Evolutionary conservation across 2,797 vertebrate genomes (phyloP).

Genomic region (Sebastes iracundus): DNA sequence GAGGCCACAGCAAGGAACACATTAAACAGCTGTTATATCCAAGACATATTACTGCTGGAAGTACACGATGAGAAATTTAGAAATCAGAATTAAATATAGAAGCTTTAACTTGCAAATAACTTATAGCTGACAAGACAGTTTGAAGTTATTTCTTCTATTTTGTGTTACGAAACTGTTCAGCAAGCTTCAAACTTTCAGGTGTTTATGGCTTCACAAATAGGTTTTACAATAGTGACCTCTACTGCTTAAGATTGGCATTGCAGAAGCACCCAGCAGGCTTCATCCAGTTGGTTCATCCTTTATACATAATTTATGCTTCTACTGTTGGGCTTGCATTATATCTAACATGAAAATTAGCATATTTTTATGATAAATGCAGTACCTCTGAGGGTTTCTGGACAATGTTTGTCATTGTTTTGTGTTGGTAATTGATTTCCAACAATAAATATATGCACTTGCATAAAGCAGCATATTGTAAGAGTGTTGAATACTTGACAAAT

Average conservation of each 20-base stretch:
- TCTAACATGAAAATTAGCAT: neutral
- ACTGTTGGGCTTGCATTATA: neutral
- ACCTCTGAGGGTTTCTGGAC: no score
- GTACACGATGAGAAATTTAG: neutral
- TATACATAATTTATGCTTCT: neutral
- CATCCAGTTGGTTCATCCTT: neutral
- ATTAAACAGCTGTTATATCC: constrained; percentile 25
- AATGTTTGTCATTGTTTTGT: no score
- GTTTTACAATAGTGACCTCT: constrained; percentile 62
- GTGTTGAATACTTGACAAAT: no score
- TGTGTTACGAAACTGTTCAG: neutral
- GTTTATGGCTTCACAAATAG: neutral
- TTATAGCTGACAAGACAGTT: neutral
- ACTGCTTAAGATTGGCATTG: constrained; percentile 15
- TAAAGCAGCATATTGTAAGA: no score
- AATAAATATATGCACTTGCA: no score
- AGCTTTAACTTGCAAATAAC: neutral
- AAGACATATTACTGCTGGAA: constrained; percentile 1
- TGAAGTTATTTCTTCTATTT: neutral
- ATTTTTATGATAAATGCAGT: no score
- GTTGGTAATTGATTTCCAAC: no score
- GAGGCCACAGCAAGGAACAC: constrained; percentile 51
- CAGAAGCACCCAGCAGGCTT: neutral
- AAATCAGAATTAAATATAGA: neutral
- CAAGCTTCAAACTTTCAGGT: neutral